Percentiles rank a stretch among this genome's conserved stretches.
Conservation (phyloP, 2,797 vertebrate genomes). For the Lepidocolaptes lacrymiger region DNA sequence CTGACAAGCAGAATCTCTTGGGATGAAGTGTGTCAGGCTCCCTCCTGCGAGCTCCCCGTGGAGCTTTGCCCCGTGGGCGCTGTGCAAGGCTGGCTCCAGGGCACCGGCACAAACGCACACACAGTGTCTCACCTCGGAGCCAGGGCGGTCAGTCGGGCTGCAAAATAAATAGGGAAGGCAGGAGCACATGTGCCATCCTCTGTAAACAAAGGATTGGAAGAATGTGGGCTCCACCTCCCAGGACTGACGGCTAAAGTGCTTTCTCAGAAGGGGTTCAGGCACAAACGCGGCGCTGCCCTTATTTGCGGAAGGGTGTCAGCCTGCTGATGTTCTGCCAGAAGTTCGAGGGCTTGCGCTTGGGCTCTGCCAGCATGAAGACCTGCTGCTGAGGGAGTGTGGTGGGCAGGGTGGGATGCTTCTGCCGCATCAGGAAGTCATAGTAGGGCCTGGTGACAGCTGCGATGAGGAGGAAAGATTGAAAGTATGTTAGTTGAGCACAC, state of each 20-base stretch:
- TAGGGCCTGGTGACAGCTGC: constrained; percentile 89
- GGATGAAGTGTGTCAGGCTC: background rate
- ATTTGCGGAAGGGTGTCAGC: constrained; percentile 94
- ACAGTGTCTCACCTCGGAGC: background rate
- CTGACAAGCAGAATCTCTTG: background rate
- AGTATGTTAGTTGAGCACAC: background rate
- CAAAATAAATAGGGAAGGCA: constrained; percentile 49
- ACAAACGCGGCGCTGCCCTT: constrained; percentile 66
- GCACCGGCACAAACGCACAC: background rate
- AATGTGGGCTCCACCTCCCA: constrained; percentile 46
- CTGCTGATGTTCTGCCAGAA: constrained; percentile 98
- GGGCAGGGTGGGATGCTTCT: constrained; percentile 90
- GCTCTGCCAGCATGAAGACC: constrained; percentile 92
- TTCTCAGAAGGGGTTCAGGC: constrained; percentile 74
- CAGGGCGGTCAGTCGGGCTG: background rate
- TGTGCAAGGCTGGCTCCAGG: background rate
- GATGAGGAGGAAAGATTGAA: background rate
- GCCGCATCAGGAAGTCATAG: constrained; percentile 90
- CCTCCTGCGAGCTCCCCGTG: background rate
- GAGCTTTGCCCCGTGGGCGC: background rate
- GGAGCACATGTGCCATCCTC: constrained; percentile 44
- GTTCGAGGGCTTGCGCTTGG: constrained; percentile 93
- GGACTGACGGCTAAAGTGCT: constrained; percentile 85
- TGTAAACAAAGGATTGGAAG: constrained; percentile 34
- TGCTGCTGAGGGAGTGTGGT: constrained; percentile 89